Evolutionary conservation across 2,797 vertebrate species (phyloP), one percentile per base, ranked within the genome.

Genomic region (Sciurus carolinensis): DNA sequence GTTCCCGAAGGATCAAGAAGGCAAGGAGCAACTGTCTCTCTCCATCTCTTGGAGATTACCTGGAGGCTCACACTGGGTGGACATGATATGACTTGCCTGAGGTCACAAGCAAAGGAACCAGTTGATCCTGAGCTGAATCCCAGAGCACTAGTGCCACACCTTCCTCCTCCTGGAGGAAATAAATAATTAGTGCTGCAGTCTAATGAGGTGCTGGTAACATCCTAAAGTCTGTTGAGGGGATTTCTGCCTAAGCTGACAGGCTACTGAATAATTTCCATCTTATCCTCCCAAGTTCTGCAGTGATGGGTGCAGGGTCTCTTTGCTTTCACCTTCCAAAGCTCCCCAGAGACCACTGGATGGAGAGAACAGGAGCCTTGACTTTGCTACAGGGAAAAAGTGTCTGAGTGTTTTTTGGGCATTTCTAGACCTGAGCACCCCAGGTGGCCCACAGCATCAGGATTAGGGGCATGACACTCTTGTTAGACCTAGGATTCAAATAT

Each of bases 81-180:
- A 54, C 24, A 69, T 13, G 62, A 87, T 62, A 75, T 33, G 69
- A 75, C 73, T 66, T 75, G 76, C 39, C 66, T 28, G n/a, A 93
- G 69, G 84, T 83, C 71, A 88, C 36, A 82, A 47, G 69, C 67
- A 75, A 67, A 92, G 44, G 64, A 87, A 83, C 57, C 73, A 54
- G 59, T 26, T 33, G 79, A 81, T 77, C 28, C 39, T 26, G 54
- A 44, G 42, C 52, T 44, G 36, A 88, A 77, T 54, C 94, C 59
- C 90, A 66, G 39, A 52, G 79, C n/a, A 17, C 86, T 36, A 36
- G 36, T 0, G 26, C 52, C 2, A 11, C 36, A 54, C 57, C 54
- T 72, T 39, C 36, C 75, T 89, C 33, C 84, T 96, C 95, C 66
- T 52, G 36, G 28, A 82, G 28, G 86, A 83, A 82, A 92, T 22